Evolutionary conservation across 2,113 vertebrate species (phyloP), one percentile per base, ranked within the genome.

Genomic region (Nipponia nippon): DNA sequence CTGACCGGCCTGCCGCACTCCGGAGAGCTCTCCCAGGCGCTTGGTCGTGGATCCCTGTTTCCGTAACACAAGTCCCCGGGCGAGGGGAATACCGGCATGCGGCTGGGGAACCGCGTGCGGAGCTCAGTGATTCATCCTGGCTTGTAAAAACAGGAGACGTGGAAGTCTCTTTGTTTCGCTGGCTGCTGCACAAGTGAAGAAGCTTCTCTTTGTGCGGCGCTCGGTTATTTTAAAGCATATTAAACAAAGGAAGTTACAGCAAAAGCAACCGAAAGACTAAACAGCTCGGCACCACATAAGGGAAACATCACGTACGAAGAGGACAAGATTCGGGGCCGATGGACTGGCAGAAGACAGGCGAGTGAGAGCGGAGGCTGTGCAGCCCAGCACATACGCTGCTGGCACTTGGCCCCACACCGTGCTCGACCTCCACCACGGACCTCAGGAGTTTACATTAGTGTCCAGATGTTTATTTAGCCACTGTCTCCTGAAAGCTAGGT

Each of bases 211-310:
- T 97, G 96, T 96, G 95, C 91, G 66, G 94, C 47, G 55, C 91
- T 94, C 72, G 93, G 94, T 86, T 97, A n/a, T 77, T 98, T 95
- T 85, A 93, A 95, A 97, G 97, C 92, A 50, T 75, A 96, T 97
- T 96, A 98, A 98, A 98, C 98, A 98, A 98, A 98, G 98, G 98
- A 98, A 98, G 97, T 97, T 49, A 73, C 94, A 90, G 97, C 95
- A 83, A 96, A 72, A 97, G 96, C 93, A 93, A 77, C 93, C 13
- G 59, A 93, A 94, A 98, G 98, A 98, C 97, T 97, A 98, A 98
- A 98, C 97, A 98, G 96, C 96, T 93, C 96, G 98, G 98, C 98
- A 98, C 93, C 91, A 5, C 94, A 94, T 13, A 71, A 95, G 97
- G 95, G 97, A 98, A 98, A 97, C 87, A 96, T 90, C 98, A 96